These are phyloP conservation scores for mouse (Mus musculus) DNA, from an alignment of 2,113 vertebrate species.

Conservation along the genomic window GRCm39 chr2:144838501-144839000, in stretches of 20 bases:
- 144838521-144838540: neutral
- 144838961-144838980: neutral
- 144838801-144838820: neutral
- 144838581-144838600: neutral
- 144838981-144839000: neutral
- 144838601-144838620: neutral
- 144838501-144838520: neutral
- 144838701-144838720: neutral
- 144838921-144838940: neutral
- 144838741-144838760: neutral
- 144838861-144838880: neutral
- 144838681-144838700: neutral
- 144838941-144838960: no score
- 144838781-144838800: neutral
- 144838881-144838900: neutral
- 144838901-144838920: neutral
- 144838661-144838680: neutral
- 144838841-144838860: neutral
- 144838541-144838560: rapidly evolving
- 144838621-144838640: neutral
- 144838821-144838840: neutral
- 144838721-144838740: neutral
- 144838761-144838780: neutral
- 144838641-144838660: neutral
- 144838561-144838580: neutral